Conservation (phyloP, 2,797 vertebrate genomes). For the Esox masquinongy region DNA sequence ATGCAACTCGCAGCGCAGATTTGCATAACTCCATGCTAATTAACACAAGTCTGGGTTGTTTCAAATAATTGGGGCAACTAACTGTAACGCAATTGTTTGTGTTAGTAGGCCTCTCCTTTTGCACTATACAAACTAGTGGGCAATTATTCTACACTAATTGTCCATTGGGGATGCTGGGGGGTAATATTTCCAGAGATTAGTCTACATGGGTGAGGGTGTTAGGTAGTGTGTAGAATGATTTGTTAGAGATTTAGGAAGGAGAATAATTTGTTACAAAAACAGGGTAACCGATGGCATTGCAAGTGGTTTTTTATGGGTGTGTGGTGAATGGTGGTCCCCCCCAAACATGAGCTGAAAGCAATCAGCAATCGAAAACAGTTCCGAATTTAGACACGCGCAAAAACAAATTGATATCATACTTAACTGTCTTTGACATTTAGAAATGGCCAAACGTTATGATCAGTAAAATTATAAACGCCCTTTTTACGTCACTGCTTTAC, state of each 20-base stretch:
- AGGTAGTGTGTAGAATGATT: neutral
- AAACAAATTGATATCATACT: neutral
- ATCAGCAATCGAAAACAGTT: neutral
- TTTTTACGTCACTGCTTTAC: neutral
- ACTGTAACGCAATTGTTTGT: conserved; percentile 55
- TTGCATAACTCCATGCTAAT: conserved; percentile 58
- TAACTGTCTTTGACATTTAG: neutral
- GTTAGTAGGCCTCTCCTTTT: conserved; percentile 41
- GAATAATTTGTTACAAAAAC: neutral
- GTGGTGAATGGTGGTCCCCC: neutral
- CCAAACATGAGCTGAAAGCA: neutral
- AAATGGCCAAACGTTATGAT: neutral
- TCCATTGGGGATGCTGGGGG: conserved; percentile 31
- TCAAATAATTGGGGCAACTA: conserved; percentile 61
- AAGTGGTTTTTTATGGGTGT: neutral
- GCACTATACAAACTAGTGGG: conserved; percentile 36
- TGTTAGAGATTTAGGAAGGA: neutral
- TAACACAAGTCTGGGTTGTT: conserved; percentile 55
- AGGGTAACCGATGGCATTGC: neutral
- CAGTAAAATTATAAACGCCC: neutral
- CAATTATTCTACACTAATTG: conserved; percentile 51
- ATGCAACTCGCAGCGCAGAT: conserved; percentile 46
- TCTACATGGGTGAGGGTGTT: neutral
- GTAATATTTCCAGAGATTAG: conserved; percentile 6
- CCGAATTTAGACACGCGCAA: neutral